Base-by-base conservation (phyloP, 2,113 vertebrate species). In the Labeo catla region DNA sequence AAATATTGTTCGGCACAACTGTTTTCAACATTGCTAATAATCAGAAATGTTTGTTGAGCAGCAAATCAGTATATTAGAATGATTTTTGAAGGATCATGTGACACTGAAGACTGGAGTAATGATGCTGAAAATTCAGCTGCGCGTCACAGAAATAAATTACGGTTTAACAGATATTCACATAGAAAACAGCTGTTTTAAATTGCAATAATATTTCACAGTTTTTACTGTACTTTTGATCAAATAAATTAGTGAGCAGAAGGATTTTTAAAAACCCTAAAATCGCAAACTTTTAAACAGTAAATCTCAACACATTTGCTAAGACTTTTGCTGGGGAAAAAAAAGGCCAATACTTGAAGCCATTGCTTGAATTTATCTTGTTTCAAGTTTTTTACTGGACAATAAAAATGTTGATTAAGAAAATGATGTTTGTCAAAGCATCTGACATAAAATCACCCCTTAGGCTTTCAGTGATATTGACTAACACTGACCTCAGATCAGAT, bases 1-100 rank as follows among this genome's bases (percentile, higher is more conserved):
- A 59, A n/a, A 59, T 59, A n/a, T 59, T n/a, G 57, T 21, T 19
- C 57, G 21, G 39, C 19, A 57, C 6, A 7, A 8, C 16, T 59
- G 54, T 59, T 0, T 59, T 59, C 54, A 59, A 3, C 54, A 59
- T 8, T 2, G 54, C 21, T 59, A 59, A 21, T 59, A 59, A 59
- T 59, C 16, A 59, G 6, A 59, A 59, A 59, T 21, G 5, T 66
- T 13, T 65, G 11, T 34, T 7, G 12, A 66, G 0, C 65, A 39
- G 2, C 7, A 39, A 0, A 70, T 9, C 34, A 0, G 3, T 4
- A 43, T 21, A 11, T 43, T 5, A 72, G 0, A 3, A 0, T 11
- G 68, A 72, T 45, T n/a, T 45, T 4, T 45, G 68, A 21, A 72
- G n/a, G 39, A 45, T 72, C 16, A 45, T n/a, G 19, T 72, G 68